Evolutionary conservation across 2,113 vertebrate species (phyloP).

Genomic region (Cyanoliseus patagonus): DNA sequence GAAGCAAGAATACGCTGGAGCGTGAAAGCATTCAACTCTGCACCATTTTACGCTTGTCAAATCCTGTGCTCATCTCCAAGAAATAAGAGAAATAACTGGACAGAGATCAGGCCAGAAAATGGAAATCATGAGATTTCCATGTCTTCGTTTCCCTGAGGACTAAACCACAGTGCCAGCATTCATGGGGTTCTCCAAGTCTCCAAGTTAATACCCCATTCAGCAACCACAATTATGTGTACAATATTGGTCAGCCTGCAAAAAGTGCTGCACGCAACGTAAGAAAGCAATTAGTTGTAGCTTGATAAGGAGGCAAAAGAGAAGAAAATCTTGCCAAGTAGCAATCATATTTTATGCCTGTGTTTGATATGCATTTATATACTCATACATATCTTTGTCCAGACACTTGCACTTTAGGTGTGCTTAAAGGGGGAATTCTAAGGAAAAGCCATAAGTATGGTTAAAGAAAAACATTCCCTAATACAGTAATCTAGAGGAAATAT

Average conservation of each 20-base stretch:
- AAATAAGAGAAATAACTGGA: not conserved
- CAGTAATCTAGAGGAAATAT: conserved; percentile 69
- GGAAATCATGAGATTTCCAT: not conserved
- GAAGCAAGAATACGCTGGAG: not conserved
- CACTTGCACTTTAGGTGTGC: conserved; percentile 56
- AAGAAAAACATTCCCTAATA: conserved; percentile 71
- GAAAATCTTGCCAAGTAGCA: conserved; percentile 40
- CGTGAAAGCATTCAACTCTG: not conserved
- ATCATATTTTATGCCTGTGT: conserved; percentile 49
- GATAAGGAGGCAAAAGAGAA: not conserved
- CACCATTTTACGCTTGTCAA: not conserved
- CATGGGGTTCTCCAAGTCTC: not conserved
- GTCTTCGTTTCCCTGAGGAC: not conserved
- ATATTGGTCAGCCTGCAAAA: conserved; percentile 12
- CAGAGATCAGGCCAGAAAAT: conserved; percentile 5
- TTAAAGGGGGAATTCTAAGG: conserved; percentile 66
- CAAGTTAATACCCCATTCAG: not conserved
- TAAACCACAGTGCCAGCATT: not conserved
- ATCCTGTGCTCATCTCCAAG: not conserved
- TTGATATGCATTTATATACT: conserved; percentile 51
- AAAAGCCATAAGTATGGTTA: conserved; percentile 53
- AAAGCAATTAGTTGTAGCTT: conserved; percentile 46
- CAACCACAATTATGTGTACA: not conserved
- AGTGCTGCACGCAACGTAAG: conserved; percentile 10
- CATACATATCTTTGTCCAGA: not conserved